Percentiles rank a stretch among this genome's conserved stretches.
phyloP scores from a whole-genome alignment of 2,113 vertebrate species.

The Petrocephalus zakoni region DNA sequence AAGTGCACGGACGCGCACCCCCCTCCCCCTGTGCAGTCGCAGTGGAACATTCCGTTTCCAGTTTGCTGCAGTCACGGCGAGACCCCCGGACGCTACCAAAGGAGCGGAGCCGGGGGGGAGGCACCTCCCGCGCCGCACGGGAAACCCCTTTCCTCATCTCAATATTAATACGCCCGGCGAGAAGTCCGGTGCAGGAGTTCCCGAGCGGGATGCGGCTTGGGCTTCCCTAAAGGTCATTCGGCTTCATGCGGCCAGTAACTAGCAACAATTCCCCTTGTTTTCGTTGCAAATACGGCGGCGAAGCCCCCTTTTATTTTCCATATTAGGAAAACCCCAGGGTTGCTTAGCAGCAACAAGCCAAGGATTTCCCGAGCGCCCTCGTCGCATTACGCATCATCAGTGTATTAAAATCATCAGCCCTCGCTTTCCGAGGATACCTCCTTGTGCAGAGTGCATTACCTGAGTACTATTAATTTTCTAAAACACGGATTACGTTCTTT shows the following conservation, averaged over 20 bases:
- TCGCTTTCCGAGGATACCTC: not conserved
- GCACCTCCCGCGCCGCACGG: not conserved
- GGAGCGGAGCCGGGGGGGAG: not conserved
- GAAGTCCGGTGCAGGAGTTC: not conserved
- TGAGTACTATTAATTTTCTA: not conserved
- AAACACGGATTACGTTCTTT: not conserved
- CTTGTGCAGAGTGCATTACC: not conserved
- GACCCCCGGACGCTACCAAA: not conserved
- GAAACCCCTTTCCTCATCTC: not conserved
- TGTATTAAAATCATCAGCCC: not conserved
- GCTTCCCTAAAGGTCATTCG: not conserved
- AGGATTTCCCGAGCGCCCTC: constrained; percentile 42
- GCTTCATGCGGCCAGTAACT: not conserved
- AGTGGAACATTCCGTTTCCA: constrained; percentile 61
- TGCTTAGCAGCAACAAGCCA: constrained; percentile 57
- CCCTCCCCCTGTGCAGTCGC: constrained; percentile 36
- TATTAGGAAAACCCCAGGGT: constrained; percentile 61
- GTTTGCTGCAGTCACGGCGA: constrained; percentile 52
- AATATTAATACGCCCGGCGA: not conserved
- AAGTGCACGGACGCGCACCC: constrained; percentile 34
- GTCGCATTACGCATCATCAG: not conserved
- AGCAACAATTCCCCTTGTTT: not conserved
- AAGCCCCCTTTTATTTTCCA: constrained; percentile 37
- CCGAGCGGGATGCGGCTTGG: not conserved
- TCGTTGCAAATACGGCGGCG: not conserved